A percentile compares a stretch with the other conserved stretches of the same genome.
Evolutionary conservation across 2,113 vertebrate genomes (phyloP).

Genomic region (Leptobrachium leishanense): DNA sequence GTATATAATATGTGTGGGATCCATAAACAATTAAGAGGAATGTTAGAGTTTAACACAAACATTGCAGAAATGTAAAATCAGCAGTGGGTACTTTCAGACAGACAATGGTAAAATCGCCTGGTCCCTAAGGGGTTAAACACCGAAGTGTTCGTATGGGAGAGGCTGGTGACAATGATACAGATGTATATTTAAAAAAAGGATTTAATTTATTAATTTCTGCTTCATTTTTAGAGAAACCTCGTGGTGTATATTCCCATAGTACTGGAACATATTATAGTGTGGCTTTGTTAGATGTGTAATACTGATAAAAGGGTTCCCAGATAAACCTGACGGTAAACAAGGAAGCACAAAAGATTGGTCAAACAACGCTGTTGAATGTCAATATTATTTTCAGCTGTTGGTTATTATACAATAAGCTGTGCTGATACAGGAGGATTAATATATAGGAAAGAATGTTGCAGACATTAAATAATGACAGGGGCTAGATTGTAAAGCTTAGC

Average conservation of each 20-base stretch:
- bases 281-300: not conserved
- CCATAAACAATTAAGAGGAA: no score
- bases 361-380: slow-evolving; percentile 19
- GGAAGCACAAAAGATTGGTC: not conserved
- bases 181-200: no score
- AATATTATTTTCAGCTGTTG: not conserved
- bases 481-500: not conserved
- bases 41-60: not conserved
- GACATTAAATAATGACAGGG: not conserved
- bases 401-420: not conserved
- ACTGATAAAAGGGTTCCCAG: not conserved
- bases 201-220: no score
- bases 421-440: not conserved
- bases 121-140: not conserved
- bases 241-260: not conserved
- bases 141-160: no score
- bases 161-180: not conserved
- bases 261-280: not conserved
- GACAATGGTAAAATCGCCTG: no score
- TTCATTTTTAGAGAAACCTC: no score
- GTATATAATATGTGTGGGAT: no score
- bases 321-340: slow-evolving; percentile 12
- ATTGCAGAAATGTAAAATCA: no score
- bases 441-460: slow-evolving; percentile 4
- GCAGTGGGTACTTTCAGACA: no score